Base-by-base conservation (phyloP, 2,113 vertebrate genomes). In the Eurypyga helias region DNA sequence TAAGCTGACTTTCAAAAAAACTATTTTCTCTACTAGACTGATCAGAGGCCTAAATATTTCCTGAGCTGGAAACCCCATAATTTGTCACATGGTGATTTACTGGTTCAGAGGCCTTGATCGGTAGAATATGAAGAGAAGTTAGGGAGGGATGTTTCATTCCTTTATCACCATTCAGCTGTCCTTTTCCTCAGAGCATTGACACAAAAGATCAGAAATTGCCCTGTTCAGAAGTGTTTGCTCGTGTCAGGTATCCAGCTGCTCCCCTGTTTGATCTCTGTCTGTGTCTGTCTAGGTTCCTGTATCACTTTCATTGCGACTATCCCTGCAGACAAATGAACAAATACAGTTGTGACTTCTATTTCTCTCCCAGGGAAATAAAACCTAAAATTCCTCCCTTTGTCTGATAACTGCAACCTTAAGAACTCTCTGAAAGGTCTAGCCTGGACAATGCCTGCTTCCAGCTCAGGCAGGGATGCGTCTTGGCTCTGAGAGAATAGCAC, bases 121-220 rank as follows among this genome's bases (percentile, higher is more conserved):
- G 14, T 91, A 57, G 55, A 55, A n/a, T 58, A 29, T 8, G 43
- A 78, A 45, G 34, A 76, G 82, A 66, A 16, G 16, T 72, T 66
- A 75, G 33, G 17, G 13, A 92, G 46, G 12, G 55, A 64, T 87
- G 33, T 78, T 87, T 58, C 55, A 58, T 58, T 73, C 36, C 17
- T 67, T 81, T 65, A 64, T 48, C 52, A 67, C 52, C 45, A 28
- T 86, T 88, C 60, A 83, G 25, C 55, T 93, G 18, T 75, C 33
- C 24, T 93, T 93, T 92, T 71, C 36, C 29, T 95, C 14, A 33
- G 71, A 55, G 31, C 54, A 79, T 55, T 83, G 45, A 82, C 69
- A 79, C 75, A 71, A 89, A 93, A 62, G 82, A 88, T 87, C 57
- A 96, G 38, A 92, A 96, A 91, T 73, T 60, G 23, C 57, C 69